Percentiles rank a stretch among this genome's conserved stretches.
These are phyloP conservation scores for Drosophila siamana DNA, from an alignment of 2,888 invertebrate species.

Conservation along the genomic window DNA sequence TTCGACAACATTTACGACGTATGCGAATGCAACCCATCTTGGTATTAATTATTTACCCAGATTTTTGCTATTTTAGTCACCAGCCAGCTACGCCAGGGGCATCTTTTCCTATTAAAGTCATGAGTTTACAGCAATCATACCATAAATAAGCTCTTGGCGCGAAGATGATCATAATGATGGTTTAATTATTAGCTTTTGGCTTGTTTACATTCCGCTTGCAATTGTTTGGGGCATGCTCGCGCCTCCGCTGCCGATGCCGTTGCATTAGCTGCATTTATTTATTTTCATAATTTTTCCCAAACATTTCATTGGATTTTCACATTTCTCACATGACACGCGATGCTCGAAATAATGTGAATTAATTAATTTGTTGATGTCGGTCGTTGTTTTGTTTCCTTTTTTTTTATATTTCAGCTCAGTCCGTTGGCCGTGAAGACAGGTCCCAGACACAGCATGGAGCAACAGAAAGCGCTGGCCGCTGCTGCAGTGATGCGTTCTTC, in stretches of 20 bases:
- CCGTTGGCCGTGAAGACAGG: constrained; percentile 72
- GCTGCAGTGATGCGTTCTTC: constrained; percentile 45
- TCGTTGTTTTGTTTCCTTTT: constrained; percentile 9
- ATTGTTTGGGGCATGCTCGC: constrained; percentile 32
- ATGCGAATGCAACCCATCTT: not conserved
- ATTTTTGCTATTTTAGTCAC: constrained; percentile 42
- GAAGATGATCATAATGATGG: constrained; percentile 22
- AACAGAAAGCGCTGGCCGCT: constrained; percentile 57
- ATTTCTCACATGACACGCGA: constrained; percentile 40
- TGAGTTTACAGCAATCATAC: not conserved
- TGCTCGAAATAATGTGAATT: constrained; percentile 33
- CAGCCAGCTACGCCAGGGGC: constrained; percentile 24
- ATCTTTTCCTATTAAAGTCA: not conserved
- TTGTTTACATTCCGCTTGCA: constrained; percentile 50
- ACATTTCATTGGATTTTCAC: constrained; percentile 28
- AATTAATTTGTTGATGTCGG: constrained; percentile 11
- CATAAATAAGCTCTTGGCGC: constrained; percentile 4
- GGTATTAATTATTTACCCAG: not conserved
- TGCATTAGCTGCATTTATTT: constrained; percentile 36
- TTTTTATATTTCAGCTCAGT: constrained; percentile 61
- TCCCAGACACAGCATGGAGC: constrained; percentile 60
- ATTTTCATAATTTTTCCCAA: constrained; percentile 41
- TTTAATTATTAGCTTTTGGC: constrained; percentile 19
- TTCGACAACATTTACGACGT: not conserved
- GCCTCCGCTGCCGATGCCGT: constrained; percentile 10